Conservation (phyloP, 2,888 invertebrate genomes). For the Hemistola chrysoprasaria region DNA sequence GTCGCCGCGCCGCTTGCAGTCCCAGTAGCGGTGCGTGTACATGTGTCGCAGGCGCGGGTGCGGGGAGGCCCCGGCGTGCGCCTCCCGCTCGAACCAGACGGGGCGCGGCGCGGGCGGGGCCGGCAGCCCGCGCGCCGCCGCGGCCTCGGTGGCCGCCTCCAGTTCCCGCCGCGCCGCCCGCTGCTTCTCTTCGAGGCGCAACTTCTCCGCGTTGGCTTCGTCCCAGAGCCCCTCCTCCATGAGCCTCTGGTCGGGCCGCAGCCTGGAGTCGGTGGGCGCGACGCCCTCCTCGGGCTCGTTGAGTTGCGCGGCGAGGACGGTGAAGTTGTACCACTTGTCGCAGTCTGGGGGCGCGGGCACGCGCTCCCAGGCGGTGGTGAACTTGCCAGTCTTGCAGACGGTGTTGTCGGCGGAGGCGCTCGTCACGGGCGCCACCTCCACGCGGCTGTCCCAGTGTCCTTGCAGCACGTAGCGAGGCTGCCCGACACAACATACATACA, state of each 20-base stretch:
- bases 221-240: slow-evolving; percentile 98
- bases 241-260: slow-evolving; percentile 97
- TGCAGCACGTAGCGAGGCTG: slow-evolving; percentile 90
- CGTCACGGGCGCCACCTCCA: slow-evolving; percentile 96
- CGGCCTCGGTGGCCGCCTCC: slow-evolving; percentile 90
- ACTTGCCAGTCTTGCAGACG: slow-evolving; percentile 95
- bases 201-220: slow-evolving; percentile 92
- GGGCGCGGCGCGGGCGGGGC: slow-evolving; percentile 88
- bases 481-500: slow-evolving; percentile 2
- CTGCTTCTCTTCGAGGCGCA: slow-evolving; percentile 97
- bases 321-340: slow-evolving; percentile 94
- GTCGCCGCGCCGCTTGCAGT: slow-evolving; percentile 92
- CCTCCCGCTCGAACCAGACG: slow-evolving; percentile 94
- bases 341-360: slow-evolving; percentile 86
- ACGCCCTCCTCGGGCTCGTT: slow-evolving; percentile 97
- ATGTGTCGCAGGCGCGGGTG: slow-evolving; percentile 85
- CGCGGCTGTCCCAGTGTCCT: slow-evolving; percentile 97
- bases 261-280: slow-evolving; percentile 96
- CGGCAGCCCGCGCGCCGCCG: slow-evolving; percentile 84
- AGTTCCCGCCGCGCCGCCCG: slow-evolving; percentile 88
- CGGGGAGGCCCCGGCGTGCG: slow-evolving; percentile 85
- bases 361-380: slow-evolving; percentile 93
- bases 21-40: slow-evolving; percentile 96
- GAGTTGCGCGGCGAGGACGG: slow-evolving; percentile 96
- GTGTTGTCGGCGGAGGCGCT: slow-evolving; percentile 89